A percentile compares a stretch with the other conserved stretches of the same genome.
These are phyloP conservation scores for Drosophila recens DNA, from an alignment of 2,888 invertebrate species.

Conservation along the genomic window DNA sequence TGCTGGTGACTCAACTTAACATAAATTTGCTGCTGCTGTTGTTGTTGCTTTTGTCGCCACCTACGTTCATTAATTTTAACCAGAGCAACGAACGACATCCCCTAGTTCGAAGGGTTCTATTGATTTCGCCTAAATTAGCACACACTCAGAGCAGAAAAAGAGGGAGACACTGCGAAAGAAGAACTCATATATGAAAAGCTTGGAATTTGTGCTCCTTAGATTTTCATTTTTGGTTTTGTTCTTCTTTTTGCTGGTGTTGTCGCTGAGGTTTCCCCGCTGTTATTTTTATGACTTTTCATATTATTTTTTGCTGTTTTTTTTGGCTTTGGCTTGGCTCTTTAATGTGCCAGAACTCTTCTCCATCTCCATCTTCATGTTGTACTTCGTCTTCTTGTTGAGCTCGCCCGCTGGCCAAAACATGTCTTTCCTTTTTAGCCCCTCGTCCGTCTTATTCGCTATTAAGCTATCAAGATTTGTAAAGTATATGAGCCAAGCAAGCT, in stretches of 20 bases:
- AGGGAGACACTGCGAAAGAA: background rate
- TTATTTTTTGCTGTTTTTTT: constrained; percentile 55
- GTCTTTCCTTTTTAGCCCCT: constrained; percentile 68
- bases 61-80: constrained; percentile 63
- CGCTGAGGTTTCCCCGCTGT: constrained; percentile 61
- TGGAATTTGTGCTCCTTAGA: constrained; percentile 5
- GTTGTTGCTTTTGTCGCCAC: constrained; percentile 48
- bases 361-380: background rate
- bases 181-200: constrained; percentile 14
- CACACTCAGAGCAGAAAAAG: constrained; percentile 29
- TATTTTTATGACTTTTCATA: constrained; percentile 77
- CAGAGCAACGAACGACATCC: constrained; percentile 23
- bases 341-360: constrained; percentile 59
- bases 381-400: constrained; percentile 11
- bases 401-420: constrained; percentile 77
- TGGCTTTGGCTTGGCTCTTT: constrained; percentile 60
- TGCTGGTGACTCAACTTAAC: constrained; percentile 60
- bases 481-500: constrained; percentile 80
- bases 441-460: constrained; percentile 61
- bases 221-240: constrained; percentile 7
- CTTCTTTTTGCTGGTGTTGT: constrained; percentile 15
- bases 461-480: constrained; percentile 82
- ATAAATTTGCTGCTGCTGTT: constrained; percentile 53
- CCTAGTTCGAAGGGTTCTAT: constrained; percentile 55
- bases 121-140: constrained; percentile 82